Evolutionary conservation across 2,797 vertebrate genomes (phyloP).

Genomic region (Gymnocypris eckloni): DNA sequence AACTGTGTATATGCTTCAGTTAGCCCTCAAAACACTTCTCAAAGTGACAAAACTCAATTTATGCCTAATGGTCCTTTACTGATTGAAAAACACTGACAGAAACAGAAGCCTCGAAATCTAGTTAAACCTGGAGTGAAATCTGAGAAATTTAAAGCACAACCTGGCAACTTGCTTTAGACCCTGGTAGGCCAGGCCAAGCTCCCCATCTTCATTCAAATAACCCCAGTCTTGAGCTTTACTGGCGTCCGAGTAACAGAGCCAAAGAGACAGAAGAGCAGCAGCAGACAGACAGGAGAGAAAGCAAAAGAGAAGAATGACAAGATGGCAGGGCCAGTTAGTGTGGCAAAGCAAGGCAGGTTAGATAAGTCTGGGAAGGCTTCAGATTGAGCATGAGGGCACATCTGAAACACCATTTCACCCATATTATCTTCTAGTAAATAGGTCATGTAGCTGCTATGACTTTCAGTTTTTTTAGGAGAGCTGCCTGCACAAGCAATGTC

Average conservation of each 20-base stretch:
- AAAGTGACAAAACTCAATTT: not conserved
- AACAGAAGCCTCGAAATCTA: not conserved
- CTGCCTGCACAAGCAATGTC: slow-evolving; percentile 13
- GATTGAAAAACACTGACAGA: not conserved
- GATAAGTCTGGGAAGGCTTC: not conserved
- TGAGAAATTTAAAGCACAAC: slow-evolving; percentile 71
- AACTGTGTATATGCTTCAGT: not conserved
- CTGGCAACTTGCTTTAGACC: slow-evolving; percentile 96
- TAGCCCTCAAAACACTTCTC: not conserved
- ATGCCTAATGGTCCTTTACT: not conserved
- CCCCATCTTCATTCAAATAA: slow-evolving; percentile 93
- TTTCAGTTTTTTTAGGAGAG: not conserved
- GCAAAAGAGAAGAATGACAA: slow-evolving; percentile 26
- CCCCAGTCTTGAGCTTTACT: slow-evolving; percentile 90
- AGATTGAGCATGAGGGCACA: not conserved
- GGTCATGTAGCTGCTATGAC: not conserved
- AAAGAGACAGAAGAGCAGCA: slow-evolving; percentile 60
- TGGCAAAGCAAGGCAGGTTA: slow-evolving; percentile 15
- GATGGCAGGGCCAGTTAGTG: slow-evolving; percentile 34
- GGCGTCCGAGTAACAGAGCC: slow-evolving; percentile 74
- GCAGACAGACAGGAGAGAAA: slow-evolving; percentile 19
- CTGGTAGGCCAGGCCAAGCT: slow-evolving; percentile 92
- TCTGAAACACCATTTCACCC: not conserved
- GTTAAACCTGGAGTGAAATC: slow-evolving; percentile 18
- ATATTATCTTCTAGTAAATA: not conserved